Percentiles rank a stretch among this genome's conserved stretches.
These are phyloP conservation scores for Aix galericulata DNA, from an alignment of 2,113 vertebrate species.

Conservation along the genomic window DNA sequence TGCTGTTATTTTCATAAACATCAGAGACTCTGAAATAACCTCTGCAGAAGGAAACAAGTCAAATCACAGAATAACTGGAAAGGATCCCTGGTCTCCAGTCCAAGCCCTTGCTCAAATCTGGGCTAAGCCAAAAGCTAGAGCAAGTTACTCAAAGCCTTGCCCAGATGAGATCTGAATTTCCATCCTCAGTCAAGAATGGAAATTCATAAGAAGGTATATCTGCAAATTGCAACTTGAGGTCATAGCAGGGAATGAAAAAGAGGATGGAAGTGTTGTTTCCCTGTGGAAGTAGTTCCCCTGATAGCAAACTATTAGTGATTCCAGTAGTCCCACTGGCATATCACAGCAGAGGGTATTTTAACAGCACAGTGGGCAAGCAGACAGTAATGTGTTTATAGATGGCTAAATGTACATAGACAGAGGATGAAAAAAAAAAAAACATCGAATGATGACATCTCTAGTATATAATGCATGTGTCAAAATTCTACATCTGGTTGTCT, in stretches of 20 bases:
- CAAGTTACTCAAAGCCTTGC: not conserved
- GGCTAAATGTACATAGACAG: accelerated
- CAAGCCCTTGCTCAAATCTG: not conserved
- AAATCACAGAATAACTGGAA: not conserved
- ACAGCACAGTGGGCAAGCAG: not conserved
- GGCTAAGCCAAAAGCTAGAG: not conserved
- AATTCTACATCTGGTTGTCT: not conserved
- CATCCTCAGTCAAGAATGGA: not conserved
- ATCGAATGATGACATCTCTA: not conserved
- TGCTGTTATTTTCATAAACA: not conserved
- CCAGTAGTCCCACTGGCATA: not conserved
- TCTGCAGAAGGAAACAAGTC: not conserved
- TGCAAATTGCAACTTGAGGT: not conserved
- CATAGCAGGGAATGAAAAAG: not conserved
- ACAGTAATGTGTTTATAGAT: not conserved
- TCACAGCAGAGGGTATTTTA: not conserved
- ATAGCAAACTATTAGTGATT: not conserved
- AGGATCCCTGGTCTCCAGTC: not conserved
- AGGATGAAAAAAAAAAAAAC: not conserved
- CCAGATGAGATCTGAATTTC: not conserved
- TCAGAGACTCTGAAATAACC: not conserved
- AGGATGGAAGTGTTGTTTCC: not conserved
- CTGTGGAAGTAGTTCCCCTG: not conserved
- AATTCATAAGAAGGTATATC: not conserved
- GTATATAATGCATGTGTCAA: not conserved